These are phyloP conservation scores for Eciton burchellii DNA, from an alignment of 1,140 invertebrate genomes.

Conservation along the genomic window DNA sequence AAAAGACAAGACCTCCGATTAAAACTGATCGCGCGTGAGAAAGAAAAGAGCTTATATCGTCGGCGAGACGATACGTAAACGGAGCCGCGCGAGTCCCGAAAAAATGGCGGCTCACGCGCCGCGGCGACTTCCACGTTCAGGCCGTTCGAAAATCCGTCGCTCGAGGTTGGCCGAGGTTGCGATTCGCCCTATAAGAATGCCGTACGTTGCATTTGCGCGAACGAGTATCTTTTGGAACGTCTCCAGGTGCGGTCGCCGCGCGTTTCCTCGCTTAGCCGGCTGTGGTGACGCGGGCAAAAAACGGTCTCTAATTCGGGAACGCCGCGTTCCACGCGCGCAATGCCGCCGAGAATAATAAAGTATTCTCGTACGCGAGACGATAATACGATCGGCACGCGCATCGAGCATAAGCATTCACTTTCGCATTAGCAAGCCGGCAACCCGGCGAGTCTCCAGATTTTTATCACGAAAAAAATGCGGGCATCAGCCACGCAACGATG, in stretches of 20 bases:
- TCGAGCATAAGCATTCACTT: neutral
- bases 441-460: neutral
- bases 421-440: neutral
- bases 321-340: conserved; percentile 62
- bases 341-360: conserved; percentile 72
- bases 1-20: neutral
- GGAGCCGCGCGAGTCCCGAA: conserved; percentile 38
- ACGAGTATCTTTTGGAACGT: conserved; percentile 78
- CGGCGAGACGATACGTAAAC: neutral
- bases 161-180: neutral
- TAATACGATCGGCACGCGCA: conserved; percentile 20
- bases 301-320: conserved; percentile 76
- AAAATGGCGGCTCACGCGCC: conserved; percentile 54
- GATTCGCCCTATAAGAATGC: conserved; percentile 67
- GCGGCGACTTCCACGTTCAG: conserved; percentile 28
- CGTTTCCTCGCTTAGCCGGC: conserved; percentile 31
- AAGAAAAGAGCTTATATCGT: neutral
- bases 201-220: conserved; percentile 63
- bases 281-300: conserved; percentile 63
- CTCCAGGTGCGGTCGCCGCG: conserved; percentile 74
- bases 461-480: no score
- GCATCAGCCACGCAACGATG: neutral
- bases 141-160: conserved; percentile 10
- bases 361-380: conserved; percentile 63
- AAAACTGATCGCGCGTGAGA: neutral